phyloP scores from a whole-genome alignment of 2,113 vertebrate species.

The cattle (Bos taurus) region DNA sequence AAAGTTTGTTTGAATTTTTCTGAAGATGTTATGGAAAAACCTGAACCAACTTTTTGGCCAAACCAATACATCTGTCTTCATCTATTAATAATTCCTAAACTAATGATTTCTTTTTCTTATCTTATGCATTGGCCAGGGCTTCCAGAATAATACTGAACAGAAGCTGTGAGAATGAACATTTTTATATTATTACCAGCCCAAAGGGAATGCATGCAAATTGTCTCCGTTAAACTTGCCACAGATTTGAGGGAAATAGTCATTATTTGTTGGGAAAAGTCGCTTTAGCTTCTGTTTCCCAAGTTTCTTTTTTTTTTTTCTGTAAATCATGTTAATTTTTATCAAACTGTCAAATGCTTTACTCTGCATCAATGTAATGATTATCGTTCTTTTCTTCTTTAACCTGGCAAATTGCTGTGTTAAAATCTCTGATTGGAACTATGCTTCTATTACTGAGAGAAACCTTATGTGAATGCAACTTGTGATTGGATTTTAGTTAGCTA shows the following conservation, averaged over 20 bases:
- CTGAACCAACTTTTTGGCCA: not conserved
- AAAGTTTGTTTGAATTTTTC: not conserved
- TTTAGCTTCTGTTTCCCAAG: not conserved
- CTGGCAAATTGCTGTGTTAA: not conserved
- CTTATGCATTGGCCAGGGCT: not conserved
- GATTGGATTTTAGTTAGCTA: not conserved
- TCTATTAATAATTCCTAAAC: not conserved
- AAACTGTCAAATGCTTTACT: not conserved
- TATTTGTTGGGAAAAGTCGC: not conserved
- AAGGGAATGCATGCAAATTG: accelerated
- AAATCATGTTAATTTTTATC: not conserved
- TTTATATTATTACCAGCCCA: accelerated
- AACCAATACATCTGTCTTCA: not conserved
- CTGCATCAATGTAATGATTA: accelerated
- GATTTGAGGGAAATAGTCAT: no score
- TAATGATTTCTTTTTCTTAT: not conserved
- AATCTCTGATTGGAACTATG: not conserved
- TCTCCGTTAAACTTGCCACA: accelerated
- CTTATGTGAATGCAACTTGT: not conserved
- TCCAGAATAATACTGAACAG: accelerated
- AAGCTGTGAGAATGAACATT: accelerated
- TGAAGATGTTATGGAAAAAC: not conserved
- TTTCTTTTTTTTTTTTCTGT: not conserved
- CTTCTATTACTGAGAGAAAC: no score
- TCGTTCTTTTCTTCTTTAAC: not conserved